Evolutionary conservation across 2,113 vertebrate genomes (phyloP).

Genomic region (Lampris megalopsis): DNA sequence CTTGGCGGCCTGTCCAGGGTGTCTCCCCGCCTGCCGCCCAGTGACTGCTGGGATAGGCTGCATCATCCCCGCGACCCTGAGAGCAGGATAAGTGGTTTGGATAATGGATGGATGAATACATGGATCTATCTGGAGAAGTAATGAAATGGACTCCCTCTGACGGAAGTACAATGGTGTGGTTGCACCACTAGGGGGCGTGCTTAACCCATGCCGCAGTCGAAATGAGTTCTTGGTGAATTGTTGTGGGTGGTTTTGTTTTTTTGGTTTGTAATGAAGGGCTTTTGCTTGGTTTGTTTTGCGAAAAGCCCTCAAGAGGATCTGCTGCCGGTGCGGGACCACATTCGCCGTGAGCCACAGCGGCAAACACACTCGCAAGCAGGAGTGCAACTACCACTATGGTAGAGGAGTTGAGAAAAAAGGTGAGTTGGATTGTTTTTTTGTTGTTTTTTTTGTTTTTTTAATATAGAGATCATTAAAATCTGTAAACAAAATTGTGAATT

Average conservation of each 20-base stretch:
- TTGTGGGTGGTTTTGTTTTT: too few species aligned
- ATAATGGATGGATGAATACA: too few species aligned
- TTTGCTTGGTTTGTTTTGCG: neutral
- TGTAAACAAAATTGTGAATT: neutral
- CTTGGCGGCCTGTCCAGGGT: too few species aligned
- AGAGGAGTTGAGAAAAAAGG: constrained; percentile 81
- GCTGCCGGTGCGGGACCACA: constrained; percentile 83
- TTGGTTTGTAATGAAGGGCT: too few species aligned
- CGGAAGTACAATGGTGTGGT: constrained; percentile 2
- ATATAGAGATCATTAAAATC: neutral
- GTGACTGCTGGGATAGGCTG: too few species aligned
- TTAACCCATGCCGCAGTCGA: neutral
- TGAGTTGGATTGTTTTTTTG: constrained; percentile 30
- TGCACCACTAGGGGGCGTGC: constrained; percentile 50
- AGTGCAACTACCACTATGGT: constrained; percentile 86
- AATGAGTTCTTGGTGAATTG: too few species aligned
- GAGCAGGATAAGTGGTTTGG: too few species aligned
- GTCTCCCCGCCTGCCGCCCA: too few species aligned
- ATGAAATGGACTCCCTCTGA: neutral
- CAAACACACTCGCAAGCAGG: constrained; percentile 81
- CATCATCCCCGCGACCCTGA: too few species aligned
- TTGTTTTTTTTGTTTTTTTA: neutral
- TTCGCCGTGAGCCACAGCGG: constrained; percentile 80
- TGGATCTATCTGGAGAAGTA: too few species aligned
- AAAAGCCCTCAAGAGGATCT: constrained; percentile 82